These are phyloP conservation scores for Drosophila arizonae DNA, from an alignment of 1,140 invertebrate genomes.

Conservation along the genomic window DNA sequence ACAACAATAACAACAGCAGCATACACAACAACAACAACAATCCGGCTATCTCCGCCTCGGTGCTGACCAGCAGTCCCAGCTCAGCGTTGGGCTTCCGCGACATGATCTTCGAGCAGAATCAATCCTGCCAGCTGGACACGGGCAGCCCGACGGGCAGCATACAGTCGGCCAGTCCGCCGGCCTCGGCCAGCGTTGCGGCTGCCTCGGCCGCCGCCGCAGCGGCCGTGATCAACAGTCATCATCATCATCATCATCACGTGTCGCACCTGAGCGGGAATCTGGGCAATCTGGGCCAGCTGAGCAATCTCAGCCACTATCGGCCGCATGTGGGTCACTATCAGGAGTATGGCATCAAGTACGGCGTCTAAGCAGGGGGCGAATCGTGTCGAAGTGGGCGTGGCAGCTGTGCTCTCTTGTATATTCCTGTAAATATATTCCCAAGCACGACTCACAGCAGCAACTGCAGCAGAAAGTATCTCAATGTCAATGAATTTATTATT, in stretches of 20 bases:
- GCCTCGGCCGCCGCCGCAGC: conserved; percentile 70
- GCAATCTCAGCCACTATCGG: conserved; percentile 80
- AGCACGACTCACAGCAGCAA: conserved; percentile 66
- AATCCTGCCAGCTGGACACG: conserved; percentile 80
- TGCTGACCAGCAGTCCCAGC: conserved; percentile 68
- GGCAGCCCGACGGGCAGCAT: conserved; percentile 81
- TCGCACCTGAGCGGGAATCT: conserved; percentile 72
- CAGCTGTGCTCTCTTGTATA: conserved; percentile 77
- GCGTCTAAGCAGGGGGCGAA: conserved; percentile 59
- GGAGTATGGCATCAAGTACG: conserved; percentile 83
- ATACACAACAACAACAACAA: conserved; percentile 40
- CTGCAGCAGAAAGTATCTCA: conserved; percentile 52
- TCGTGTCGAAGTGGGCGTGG: not conserved
- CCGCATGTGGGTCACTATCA: conserved; percentile 81
- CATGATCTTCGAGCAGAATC: conserved; percentile 82
- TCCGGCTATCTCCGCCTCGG: conserved; percentile 35
- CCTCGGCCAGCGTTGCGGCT: conserved; percentile 55
- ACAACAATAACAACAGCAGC: conserved; percentile 42
- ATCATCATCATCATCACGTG: conserved; percentile 80
- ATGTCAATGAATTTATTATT: conserved; percentile 39
- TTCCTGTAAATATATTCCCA: conserved; percentile 74
- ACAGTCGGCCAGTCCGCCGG: conserved; percentile 75
- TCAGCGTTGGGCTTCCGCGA: conserved; percentile 77
- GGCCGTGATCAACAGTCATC: conserved; percentile 72
- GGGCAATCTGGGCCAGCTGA: conserved; percentile 73